Base-by-base conservation (phyloP, 2,888 invertebrate species). In the Eupithecia pulchellata region DNA sequence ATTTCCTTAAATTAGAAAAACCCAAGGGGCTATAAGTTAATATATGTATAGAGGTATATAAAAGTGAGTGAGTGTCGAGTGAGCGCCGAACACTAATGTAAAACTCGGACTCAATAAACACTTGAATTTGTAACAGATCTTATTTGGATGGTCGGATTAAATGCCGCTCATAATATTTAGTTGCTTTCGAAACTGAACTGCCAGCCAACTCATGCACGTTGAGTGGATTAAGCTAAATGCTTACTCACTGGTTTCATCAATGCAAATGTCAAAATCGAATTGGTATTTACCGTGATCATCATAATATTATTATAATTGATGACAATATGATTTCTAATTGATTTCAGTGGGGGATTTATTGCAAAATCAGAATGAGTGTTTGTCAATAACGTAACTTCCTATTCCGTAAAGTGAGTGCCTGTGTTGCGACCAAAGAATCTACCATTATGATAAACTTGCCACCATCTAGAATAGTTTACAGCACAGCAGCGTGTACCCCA, bases 161-260 rank as follows among this genome's bases (percentile, higher is more conserved):
- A 20, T 34, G 13, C 34, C 42, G 39, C 30, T 36, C n/a, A 60
- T 58, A 68, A 68, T 65, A 11, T 42, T 42, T 25, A 66, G 66
- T 66, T 5, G 47, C 63, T 69, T 66, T 72, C 72, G 20, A 66
- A 69, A 69, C 58, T 27, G 39, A 66, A 63, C 66, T 55, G 66
- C 64, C 29, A 27, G 66, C 64, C 29, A 27, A 68, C 62, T 65
- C 71, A 68, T 66, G 57, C 57, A 42, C 1, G 66, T 42, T 66
- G 30, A 58, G 57, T 66, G 36, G 62, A 62, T 17, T 61, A 34
- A 52, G 60, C 29, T 34, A 29, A 63, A 68, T n/a, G 68, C 62
- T 62, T 32, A 67, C 61, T 68, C 62, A 68, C 68, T 36, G 61
- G 20, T 32, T 61, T 61, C 61, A 61, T 52, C 36, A 30, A 30